These are phyloP conservation scores for Athalia circularis DNA, from an alignment of 2,888 invertebrate genomes.

Conservation along the genomic window DNA sequence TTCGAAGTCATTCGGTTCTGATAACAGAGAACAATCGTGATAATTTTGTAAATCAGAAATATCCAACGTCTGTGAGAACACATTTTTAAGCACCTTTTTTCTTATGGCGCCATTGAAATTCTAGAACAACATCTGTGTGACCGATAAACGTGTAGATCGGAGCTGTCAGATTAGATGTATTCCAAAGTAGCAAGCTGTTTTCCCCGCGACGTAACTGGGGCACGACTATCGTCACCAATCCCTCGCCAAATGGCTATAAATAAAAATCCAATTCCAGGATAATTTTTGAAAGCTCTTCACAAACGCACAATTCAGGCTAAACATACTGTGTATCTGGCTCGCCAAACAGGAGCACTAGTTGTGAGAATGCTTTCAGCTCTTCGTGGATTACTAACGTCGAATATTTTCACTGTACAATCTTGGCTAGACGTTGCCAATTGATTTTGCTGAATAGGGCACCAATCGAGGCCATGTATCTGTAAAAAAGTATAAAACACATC, in stretches of 20 bases:
- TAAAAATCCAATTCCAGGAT: constrained; percentile 5
- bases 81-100: constrained; percentile 66
- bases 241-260: constrained; percentile 90
- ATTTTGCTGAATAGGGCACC: constrained; percentile 91
- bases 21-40: constrained; percentile 29
- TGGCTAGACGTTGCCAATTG: constrained; percentile 94
- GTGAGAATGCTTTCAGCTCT: constrained; percentile 90
- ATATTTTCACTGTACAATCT: constrained; percentile 96
- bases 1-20: constrained; percentile 83
- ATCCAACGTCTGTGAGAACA: background rate
- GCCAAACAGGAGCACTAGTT: constrained; percentile 92
- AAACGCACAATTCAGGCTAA: background rate
- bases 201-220: constrained; percentile 94
- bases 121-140: constrained; percentile 94
- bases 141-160: constrained; percentile 95
- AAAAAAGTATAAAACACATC: constrained; percentile 56
- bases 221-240: constrained; percentile 92
- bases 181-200: constrained; percentile 88
- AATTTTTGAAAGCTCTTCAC: background rate
- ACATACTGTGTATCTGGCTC: constrained; percentile 89
- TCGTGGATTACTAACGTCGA: constrained; percentile 91
- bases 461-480: constrained; percentile 95
- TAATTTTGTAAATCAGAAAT: background rate
- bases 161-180: constrained; percentile 81
- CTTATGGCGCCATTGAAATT: constrained; percentile 94